Evolutionary conservation across 2,888 invertebrate species (phyloP).

Genomic region (Phymatocera aterrima): DNA sequence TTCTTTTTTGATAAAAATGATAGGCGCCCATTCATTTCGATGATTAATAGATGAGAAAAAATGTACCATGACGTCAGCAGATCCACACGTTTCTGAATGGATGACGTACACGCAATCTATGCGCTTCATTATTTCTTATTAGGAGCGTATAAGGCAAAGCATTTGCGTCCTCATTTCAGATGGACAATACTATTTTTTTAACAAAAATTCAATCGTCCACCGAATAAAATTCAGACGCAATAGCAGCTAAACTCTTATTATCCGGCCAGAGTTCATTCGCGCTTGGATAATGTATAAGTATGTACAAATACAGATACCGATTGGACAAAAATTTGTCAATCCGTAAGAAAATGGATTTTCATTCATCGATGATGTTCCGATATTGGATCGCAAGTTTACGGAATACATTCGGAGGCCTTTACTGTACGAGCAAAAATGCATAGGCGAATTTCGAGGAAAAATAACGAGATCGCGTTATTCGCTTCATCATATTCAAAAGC

Average conservation of each 20-base stretch:
- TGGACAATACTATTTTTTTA: not conserved
- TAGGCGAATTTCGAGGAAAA: not conserved
- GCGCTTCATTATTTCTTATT: conserved; percentile 20
- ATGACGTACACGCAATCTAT: conserved; percentile 12
- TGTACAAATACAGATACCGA: not conserved
- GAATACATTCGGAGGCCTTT: too few relatives aligned
- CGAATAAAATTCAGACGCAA: not conserved
- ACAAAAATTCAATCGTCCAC: not conserved
- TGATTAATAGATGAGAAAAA: conserved; percentile 25
- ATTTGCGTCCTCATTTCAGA: conserved; percentile 29
- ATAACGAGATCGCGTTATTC: not conserved
- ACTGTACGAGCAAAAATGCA: too few relatives aligned
- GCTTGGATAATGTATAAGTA: too few relatives aligned
- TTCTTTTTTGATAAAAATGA: conserved; percentile 10
- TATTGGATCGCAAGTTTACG: too few relatives aligned
- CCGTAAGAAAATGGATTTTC: too few relatives aligned
- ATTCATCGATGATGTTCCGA: too few relatives aligned
- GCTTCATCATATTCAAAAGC: not conserved
- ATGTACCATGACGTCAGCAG: conserved; percentile 19
- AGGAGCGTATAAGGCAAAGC: conserved; percentile 11
- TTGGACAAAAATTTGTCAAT: not conserved
- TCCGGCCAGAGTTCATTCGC: not conserved
- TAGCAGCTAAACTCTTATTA: not conserved
- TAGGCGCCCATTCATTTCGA: not conserved
- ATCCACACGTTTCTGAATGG: not conserved